Conservation (phyloP, 2,113 vertebrate species). For the Charadrius vociferus region DNA sequence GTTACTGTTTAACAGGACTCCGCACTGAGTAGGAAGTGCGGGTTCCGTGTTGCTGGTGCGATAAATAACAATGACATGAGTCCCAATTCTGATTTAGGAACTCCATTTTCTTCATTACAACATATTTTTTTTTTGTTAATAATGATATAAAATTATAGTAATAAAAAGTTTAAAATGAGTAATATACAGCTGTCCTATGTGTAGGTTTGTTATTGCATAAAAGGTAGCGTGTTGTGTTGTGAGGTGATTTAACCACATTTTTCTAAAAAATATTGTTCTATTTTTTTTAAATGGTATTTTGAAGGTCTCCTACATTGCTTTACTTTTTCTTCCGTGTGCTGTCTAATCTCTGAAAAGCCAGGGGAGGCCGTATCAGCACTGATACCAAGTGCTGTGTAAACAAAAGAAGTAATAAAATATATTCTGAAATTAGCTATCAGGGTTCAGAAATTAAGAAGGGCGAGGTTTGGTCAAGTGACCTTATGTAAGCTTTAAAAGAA, state of each 20-base stretch:
- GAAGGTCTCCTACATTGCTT: background rate
- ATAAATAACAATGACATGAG: background rate
- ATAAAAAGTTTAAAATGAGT: background rate
- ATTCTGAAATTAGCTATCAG: slow-evolving; percentile 57
- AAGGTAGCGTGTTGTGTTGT: background rate
- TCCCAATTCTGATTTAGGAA: background rate
- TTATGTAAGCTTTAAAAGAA: background rate
- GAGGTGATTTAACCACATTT: background rate
- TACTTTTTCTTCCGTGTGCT: slow-evolving; percentile 26
- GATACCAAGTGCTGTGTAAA: slow-evolving; percentile 8
- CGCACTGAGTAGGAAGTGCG: background rate
- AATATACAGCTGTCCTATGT: background rate
- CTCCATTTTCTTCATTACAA: background rate
- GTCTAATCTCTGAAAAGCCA: slow-evolving; percentile 10
- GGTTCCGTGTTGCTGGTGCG: background rate
- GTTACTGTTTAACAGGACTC: background rate
- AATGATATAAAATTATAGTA: background rate
- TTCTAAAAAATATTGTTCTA: background rate
- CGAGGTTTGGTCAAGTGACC: slow-evolving; percentile 30
- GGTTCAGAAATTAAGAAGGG: slow-evolving; percentile 45
- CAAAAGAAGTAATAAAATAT: slow-evolving; percentile 29
- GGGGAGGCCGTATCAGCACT: background rate
- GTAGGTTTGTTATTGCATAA: background rate
- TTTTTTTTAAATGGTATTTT: background rate
- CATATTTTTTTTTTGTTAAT: background rate